These are phyloP conservation scores for Lepeophtheirus nordmannii DNA, from an alignment of 2,888 invertebrate species.

Conservation along the genomic window DNA sequence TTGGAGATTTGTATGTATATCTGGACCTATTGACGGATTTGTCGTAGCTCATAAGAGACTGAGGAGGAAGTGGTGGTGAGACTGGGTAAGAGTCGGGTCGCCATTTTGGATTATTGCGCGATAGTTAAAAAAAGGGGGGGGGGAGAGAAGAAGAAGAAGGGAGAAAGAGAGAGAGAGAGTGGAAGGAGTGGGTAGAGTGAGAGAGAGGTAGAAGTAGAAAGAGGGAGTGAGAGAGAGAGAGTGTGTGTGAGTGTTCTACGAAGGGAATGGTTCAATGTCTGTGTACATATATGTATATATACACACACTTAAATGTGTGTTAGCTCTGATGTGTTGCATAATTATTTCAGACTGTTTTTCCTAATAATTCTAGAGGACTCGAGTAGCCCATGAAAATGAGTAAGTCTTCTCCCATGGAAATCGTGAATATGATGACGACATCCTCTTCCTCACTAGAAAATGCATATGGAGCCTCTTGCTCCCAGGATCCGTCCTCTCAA, in stretches of 20 bases:
- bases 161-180: neutral
- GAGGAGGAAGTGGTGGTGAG: no score
- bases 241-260: neutral
- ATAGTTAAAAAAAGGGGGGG: neutral
- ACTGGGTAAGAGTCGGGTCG: neutral
- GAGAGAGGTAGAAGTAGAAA: no score
- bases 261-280: no score
- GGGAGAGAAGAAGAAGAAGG: neutral
- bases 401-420: neutral
- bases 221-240: neutral
- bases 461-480: neutral
- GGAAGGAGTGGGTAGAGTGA: neutral
- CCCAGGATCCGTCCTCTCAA: neutral
- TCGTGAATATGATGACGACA: neutral
- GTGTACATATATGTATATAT: no score
- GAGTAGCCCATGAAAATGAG: neutral
- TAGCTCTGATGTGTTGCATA: neutral
- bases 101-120: constrained; percentile 8
- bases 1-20: no score
- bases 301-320: neutral
- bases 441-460: neutral
- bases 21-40: no score
- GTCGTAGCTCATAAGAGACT: no score
- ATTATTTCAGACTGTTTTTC: neutral
- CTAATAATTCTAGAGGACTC: neutral